Percentiles rank a stretch among this genome's conserved stretches.
Evolutionary conservation across 2,113 vertebrate genomes (phyloP).

Genomic region (Acrocephalus kingi): DNA sequence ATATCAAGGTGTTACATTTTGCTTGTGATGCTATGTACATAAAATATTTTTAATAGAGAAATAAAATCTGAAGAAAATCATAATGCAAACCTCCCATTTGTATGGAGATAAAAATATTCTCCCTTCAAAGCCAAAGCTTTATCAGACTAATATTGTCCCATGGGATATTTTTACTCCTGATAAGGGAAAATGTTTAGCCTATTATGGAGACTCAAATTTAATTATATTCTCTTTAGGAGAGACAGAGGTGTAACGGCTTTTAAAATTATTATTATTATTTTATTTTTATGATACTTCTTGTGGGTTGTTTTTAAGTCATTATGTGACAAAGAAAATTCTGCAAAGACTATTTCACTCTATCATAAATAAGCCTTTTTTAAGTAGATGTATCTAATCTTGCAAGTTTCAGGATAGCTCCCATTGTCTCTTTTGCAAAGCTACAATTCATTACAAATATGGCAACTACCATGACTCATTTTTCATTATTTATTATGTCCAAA

Average conservation of each 20-base stretch:
- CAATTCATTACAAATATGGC: constrained; percentile 57
- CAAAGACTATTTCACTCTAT: neutral
- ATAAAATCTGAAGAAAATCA: neutral
- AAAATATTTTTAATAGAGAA: neutral
- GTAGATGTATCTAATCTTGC: constrained; percentile 9
- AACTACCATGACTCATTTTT: constrained; percentile 44
- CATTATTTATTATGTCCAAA: constrained; percentile 58
- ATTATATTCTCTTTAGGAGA: neutral
- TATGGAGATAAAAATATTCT: neutral
- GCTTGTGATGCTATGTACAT: neutral
- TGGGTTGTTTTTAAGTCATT: neutral
- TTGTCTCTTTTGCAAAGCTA: constrained; percentile 29
- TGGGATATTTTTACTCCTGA: neutral
- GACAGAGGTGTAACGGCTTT: neutral
- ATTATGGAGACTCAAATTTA: neutral
- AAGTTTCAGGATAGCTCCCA: constrained; percentile 1
- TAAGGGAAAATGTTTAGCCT: neutral
- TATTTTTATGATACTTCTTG: neutral
- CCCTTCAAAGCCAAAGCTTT: neutral
- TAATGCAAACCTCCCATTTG: neutral
- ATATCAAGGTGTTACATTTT: neutral
- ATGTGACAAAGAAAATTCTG: neutral
- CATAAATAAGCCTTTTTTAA: constrained; percentile 10
- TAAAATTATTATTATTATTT: neutral
- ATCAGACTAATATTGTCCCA: neutral